phyloP scores from a whole-genome alignment of 2,797 vertebrate species.

The Pseudomugil gertrudae region DNA sequence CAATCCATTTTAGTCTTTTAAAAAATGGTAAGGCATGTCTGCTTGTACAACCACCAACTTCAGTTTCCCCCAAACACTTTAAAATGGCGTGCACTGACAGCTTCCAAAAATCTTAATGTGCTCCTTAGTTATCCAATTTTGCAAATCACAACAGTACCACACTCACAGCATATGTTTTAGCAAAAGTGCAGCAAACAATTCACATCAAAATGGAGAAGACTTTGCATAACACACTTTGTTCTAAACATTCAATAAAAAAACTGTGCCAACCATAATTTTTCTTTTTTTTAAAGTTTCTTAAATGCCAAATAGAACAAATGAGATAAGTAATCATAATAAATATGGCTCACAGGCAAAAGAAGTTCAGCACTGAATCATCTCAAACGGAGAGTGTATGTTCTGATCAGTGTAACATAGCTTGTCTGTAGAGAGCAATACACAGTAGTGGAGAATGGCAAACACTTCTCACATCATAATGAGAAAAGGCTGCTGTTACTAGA shows the following conservation, averaged over 20 bases:
- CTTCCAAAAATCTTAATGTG: slow-evolving; percentile 60
- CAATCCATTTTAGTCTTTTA: slow-evolving; percentile 80
- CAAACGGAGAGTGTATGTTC: slow-evolving; percentile 43
- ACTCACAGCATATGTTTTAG: slow-evolving; percentile 75
- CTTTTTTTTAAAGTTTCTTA: slow-evolving; percentile 26
- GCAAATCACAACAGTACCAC: slow-evolving; percentile 71
- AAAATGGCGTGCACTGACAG: slow-evolving; percentile 73
- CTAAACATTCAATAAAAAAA: slow-evolving; percentile 53
- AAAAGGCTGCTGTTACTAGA: slow-evolving; percentile 34
- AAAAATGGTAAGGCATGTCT: slow-evolving; percentile 87
- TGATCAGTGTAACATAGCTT: slow-evolving; percentile 31
- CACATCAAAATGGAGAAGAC: slow-evolving; percentile 68
- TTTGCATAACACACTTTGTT: slow-evolving; percentile 70
- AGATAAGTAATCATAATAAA: slow-evolving; percentile 12
- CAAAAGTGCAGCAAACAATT: slow-evolving; percentile 78
- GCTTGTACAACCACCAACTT: slow-evolving; percentile 75
- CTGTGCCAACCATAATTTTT: slow-evolving; percentile 18
- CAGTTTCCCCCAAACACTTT: slow-evolving; percentile 69
- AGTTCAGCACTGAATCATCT: slow-evolving; percentile 33
- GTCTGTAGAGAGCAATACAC: slow-evolving; percentile 41
- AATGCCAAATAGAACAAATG: slow-evolving; percentile 43
- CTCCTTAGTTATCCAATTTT: slow-evolving; percentile 64
- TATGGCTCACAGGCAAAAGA: slow-evolving; percentile 46
- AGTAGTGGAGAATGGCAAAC: slow-evolving; percentile 30
- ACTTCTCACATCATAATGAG: slow-evolving; percentile 25